phyloP scores from a whole-genome alignment of 2,888 invertebrate genomes.

The Amiota mariae region DNA sequence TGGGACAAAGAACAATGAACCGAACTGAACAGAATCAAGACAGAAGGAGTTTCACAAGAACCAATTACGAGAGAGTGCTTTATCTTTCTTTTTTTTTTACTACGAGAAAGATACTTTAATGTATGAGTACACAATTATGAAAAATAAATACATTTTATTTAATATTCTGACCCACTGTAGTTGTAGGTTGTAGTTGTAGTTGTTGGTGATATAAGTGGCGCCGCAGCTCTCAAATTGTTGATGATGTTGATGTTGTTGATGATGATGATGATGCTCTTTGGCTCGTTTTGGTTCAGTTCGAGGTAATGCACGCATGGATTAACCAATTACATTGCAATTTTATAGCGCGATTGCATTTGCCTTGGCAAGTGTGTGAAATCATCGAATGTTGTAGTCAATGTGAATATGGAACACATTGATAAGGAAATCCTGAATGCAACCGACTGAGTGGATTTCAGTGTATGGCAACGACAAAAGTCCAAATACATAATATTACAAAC shows the following conservation, averaged over 20 bases:
- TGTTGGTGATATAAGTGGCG: background rate
- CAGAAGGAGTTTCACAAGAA: no score
- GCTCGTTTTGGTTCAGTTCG: background rate
- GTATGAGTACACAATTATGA: background rate
- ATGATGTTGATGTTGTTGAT: no score
- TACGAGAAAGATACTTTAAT: no score
- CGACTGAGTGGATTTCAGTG: slow-evolving; percentile 29
- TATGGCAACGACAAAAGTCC: slow-evolving; percentile 4
- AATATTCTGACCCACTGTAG: slow-evolving; percentile 11
- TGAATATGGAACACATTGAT: slow-evolving; percentile 66
- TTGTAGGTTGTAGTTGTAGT: background rate
- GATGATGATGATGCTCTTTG: no score
- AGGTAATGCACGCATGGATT: slow-evolving; percentile 63
- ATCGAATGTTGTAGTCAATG: slow-evolving; percentile 35
- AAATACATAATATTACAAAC: slow-evolving; percentile 30
- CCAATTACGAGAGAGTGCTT: no score
- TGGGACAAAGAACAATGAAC: no score
- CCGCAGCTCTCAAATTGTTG: no score
- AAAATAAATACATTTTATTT: background rate
- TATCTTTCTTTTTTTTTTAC: no score
- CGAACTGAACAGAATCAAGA: no score
- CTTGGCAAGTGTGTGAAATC: slow-evolving; percentile 61
- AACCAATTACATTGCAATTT: slow-evolving; percentile 73
- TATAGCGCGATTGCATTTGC: slow-evolving; percentile 60
- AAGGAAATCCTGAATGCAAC: slow-evolving; percentile 60